A percentile compares a stretch with the other conserved stretches of the same genome.
Evolutionary conservation across 2,888 invertebrate species (phyloP).

Genomic region (Apodemia hepburni): DNA sequence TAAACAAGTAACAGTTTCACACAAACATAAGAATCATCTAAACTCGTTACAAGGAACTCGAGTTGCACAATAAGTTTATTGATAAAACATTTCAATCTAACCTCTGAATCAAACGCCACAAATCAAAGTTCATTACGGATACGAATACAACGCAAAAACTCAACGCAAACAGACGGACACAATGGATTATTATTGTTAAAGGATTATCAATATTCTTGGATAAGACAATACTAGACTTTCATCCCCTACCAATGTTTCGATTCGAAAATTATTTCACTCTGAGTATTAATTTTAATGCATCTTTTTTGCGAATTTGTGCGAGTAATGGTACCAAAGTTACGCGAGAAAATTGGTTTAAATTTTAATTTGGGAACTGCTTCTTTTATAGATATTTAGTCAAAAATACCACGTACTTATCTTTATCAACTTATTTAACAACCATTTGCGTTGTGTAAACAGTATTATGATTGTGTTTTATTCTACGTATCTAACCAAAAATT

Average conservation of each 20-base stretch:
- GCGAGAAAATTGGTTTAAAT: too few species aligned
- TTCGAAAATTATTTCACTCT: not conserved
- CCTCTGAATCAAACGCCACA: slow-evolving; percentile 13
- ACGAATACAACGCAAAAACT: slow-evolving; percentile 37
- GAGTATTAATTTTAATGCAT: not conserved
- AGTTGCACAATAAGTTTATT: slow-evolving; percentile 1
- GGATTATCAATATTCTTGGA: slow-evolving; percentile 34
- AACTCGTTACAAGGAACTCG: not conserved
- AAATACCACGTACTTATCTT: too few species aligned
- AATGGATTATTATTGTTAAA: slow-evolving; percentile 47
- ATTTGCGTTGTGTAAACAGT: too few species aligned
- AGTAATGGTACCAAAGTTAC: too few species aligned
- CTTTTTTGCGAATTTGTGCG: too few species aligned
- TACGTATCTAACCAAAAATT: too few species aligned
- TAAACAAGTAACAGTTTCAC: not conserved
- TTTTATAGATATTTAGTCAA: too few species aligned
- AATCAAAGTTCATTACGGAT: slow-evolving; percentile 12
- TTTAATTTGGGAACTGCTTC: too few species aligned
- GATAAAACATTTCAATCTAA: slow-evolving; percentile 19
- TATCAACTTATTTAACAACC: too few species aligned
- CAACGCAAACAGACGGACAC: slow-evolving; percentile 40
- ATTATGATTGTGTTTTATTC: too few species aligned
- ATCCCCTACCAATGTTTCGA: slow-evolving; percentile 25
- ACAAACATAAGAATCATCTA: not conserved
- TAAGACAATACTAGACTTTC: slow-evolving; percentile 27